Percentiles rank a stretch among this genome's conserved stretches.
These are phyloP conservation scores for Coranthus polyacanthus DNA, from an alignment of 2,797 vertebrate species.

Conservation along the genomic window DNA sequence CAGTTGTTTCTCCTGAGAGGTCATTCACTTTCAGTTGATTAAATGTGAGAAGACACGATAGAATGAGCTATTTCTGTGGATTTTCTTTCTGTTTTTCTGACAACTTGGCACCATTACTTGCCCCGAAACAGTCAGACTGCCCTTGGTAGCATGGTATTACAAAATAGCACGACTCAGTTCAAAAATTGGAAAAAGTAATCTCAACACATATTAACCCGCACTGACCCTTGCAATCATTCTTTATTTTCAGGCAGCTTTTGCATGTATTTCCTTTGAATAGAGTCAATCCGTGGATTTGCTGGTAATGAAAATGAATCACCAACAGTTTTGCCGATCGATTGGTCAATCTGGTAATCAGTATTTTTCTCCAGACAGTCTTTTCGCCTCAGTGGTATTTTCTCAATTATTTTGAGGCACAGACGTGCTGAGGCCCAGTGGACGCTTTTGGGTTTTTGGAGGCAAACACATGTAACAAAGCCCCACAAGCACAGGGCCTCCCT, in stretches of 20 bases:
- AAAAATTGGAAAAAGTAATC: too few relatives aligned
- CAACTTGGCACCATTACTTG: not conserved
- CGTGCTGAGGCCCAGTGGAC: not conserved
- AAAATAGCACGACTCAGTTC: too few relatives aligned
- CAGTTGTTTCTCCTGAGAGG: conserved; percentile 28
- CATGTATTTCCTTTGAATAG: too few relatives aligned
- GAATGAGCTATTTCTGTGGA: not conserved
- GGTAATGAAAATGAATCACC: too few relatives aligned
- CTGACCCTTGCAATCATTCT: too few relatives aligned
- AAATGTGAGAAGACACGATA: conserved; percentile 4
- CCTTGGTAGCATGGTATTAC: too few relatives aligned
- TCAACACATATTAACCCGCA: too few relatives aligned
- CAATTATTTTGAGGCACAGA: not conserved
- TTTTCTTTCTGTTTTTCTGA: not conserved
- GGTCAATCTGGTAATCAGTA: too few relatives aligned
- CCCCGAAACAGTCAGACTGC: not conserved
- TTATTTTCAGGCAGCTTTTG: too few relatives aligned
- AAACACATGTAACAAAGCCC: conserved; percentile 38
- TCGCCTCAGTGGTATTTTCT: not conserved
- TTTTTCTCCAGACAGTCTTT: too few relatives aligned
- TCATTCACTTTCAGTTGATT: conserved; percentile 15
- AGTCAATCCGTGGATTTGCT: too few relatives aligned
- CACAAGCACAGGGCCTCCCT: conserved; percentile 31
- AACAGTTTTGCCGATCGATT: too few relatives aligned
- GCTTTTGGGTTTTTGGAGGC: conserved; percentile 13